phyloP scores from a whole-genome alignment of 2,888 invertebrate species.

The Cylloceria caligata region DNA sequence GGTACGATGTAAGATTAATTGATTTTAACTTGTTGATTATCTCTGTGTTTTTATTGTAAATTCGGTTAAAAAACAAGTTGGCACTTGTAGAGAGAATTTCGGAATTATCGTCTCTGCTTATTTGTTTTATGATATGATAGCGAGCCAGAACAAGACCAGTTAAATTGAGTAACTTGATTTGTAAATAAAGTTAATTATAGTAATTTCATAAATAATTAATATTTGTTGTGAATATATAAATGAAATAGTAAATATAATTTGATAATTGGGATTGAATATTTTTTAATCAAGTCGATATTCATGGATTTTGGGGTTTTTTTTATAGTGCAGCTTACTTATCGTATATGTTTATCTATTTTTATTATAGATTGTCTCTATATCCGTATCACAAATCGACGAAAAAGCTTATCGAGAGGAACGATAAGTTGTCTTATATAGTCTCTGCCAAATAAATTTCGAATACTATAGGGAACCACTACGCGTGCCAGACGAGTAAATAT shows the following conservation, averaged over 20 bases:
- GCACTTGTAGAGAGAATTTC: too few species aligned
- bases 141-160: background rate
- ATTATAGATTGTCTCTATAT: slow-evolving; percentile 42
- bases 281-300: background rate
- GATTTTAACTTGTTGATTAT: too few species aligned
- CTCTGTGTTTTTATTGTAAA: too few species aligned
- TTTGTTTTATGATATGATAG: too few species aligned
- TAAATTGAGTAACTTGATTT: background rate
- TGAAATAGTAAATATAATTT: background rate
- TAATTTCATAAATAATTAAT: background rate
- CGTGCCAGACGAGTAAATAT: slow-evolving; percentile 2
- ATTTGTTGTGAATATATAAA: too few species aligned
- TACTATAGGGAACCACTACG: slow-evolving; percentile 5
- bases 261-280: background rate
- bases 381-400: slow-evolving; percentile 55
- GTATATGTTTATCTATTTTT: slow-evolving; percentile 48
- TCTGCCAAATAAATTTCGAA: slow-evolving; percentile 10
- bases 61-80: too few species aligned
- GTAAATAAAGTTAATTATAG: background rate
- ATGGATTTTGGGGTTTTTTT: background rate
- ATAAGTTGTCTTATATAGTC: too few species aligned
- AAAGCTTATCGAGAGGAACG: slow-evolving; percentile 24
- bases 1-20: too few species aligned
- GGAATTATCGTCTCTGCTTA: too few species aligned
- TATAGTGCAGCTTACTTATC: background rate